Evolutionary conservation across 2,113 vertebrate species (phyloP), one percentile per base, ranked within the genome.

Genomic region (Crotalus tigris): DNA sequence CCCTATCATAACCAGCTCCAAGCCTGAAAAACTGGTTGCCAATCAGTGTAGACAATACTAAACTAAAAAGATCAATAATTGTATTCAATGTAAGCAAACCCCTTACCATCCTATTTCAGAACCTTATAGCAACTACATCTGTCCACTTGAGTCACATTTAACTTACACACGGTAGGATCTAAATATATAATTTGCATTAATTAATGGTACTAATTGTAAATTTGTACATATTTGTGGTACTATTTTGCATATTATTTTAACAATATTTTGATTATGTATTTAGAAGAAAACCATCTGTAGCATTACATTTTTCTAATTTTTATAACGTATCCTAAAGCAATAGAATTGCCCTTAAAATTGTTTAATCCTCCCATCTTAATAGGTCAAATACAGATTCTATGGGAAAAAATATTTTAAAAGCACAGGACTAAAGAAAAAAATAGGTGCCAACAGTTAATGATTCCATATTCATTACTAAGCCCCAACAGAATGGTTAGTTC

Each of bases 401-500:
- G 39, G 7, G 87, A 61, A 87, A 61, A 93, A n/a, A 33, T 89
- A 55, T 33, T 85, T 33, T 39, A 86, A 85, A 26, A 51, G 85
- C 46, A 87, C 19, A 58, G 2, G 44, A 95, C 39, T 51, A 39
- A 93, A 91, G 87, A 23, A 24, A 26, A 59, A 3, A 3, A 2
- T 44, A 46, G 86, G 33, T 39, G 4, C 0, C 4, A 92, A 58
- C 19, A 87, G 44, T 69, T 1, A 88, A 90, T n/a, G 75, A 93
- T 90, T 19, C n/a, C 88, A 93, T 88, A 69, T 33, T 51, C 59
- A 61, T 85, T 21, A 19, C 39, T 1, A 33, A 61, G 94, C 90
- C 88, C 59, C 0, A 29, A 94, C 95, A 93, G 95, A 94, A 57
- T 92, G 81, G 46, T 51, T 91, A 57, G 91, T 58, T 92, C 93